These are phyloP conservation scores for Caranx ignobilis DNA, from an alignment of 2,113 vertebrate species.

Conservation along the genomic window DNA sequence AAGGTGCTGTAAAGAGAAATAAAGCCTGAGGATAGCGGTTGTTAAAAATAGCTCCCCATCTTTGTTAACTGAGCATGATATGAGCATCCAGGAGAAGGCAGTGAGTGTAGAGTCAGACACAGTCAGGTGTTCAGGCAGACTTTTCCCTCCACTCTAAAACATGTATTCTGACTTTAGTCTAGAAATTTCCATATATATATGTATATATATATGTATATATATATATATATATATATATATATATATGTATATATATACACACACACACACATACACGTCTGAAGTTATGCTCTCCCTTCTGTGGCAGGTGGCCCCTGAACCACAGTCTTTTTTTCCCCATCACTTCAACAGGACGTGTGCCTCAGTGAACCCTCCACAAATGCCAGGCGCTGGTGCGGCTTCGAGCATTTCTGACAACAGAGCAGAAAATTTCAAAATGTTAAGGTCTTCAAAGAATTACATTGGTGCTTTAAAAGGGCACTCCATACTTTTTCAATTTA, in stretches of 20 bases:
- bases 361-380: slow-evolving; percentile 18
- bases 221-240: too few species aligned
- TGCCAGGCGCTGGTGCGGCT: background rate
- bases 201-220: too few species aligned
- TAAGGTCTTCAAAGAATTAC: background rate
- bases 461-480: background rate
- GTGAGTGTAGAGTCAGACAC: background rate
- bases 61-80: slow-evolving; percentile 33
- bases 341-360: slow-evolving; percentile 23
- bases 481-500: background rate
- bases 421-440: too few species aligned
- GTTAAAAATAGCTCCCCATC: slow-evolving; percentile 28
- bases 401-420: background rate
- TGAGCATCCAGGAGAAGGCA: background rate
- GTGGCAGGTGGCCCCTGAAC: too few species aligned
- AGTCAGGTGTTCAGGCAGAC: background rate
- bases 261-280: too few species aligned
- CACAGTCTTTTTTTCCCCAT: background rate
- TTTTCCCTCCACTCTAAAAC: background rate
- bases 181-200: too few species aligned
- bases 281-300: too few species aligned
- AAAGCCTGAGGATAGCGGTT: slow-evolving; percentile 25
- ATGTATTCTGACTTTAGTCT: too few species aligned
- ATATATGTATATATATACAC: too few species aligned
- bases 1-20: slow-evolving; percentile 19